phyloP scores from a whole-genome alignment of 2,113 vertebrate species.

The Siphamia tubifer region DNA sequence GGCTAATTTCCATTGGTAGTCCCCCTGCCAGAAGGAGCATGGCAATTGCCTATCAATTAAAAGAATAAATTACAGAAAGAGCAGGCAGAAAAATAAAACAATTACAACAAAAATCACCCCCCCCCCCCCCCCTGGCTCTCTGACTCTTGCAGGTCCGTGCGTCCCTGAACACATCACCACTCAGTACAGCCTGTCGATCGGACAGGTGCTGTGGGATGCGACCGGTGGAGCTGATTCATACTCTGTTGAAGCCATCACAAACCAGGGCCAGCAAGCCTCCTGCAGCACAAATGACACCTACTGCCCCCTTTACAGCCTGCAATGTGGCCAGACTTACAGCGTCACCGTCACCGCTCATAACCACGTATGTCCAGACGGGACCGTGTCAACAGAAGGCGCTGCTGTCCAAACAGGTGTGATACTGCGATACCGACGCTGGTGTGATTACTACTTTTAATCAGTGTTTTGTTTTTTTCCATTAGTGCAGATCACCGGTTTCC shows the following conservation, averaged over 20 bases:
- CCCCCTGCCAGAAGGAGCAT: too few species aligned
- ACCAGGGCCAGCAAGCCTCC: conserved; percentile 52
- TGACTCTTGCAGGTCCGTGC: conserved; percentile 69
- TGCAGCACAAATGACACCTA: conserved; percentile 67
- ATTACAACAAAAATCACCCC: too few species aligned
- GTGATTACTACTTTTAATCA: too few species aligned
- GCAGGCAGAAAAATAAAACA: too few species aligned
- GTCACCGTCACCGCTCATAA: conserved; percentile 71
- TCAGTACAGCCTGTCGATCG: conserved; percentile 56
- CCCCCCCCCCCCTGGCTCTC: not conserved
- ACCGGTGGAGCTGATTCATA: conserved; percentile 63
- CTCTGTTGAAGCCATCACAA: conserved; percentile 54
- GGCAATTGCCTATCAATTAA: too few species aligned
- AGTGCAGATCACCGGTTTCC: too few species aligned
- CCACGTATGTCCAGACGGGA: conserved; percentile 44
- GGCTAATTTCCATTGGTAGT: too few species aligned
- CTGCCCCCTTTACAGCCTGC: conserved; percentile 65
- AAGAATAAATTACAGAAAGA: too few species aligned
- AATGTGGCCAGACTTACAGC: conserved; percentile 74
- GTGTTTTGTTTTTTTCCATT: too few species aligned
- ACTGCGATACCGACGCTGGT: too few species aligned
- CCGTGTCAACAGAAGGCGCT: conserved; percentile 25
- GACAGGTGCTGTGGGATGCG: conserved; percentile 71
- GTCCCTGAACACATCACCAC: conserved; percentile 51
- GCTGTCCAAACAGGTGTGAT: conserved; percentile 72